phyloP scores from a whole-genome alignment of 2,113 vertebrate species.

The Oreocharis arfaki region DNA sequence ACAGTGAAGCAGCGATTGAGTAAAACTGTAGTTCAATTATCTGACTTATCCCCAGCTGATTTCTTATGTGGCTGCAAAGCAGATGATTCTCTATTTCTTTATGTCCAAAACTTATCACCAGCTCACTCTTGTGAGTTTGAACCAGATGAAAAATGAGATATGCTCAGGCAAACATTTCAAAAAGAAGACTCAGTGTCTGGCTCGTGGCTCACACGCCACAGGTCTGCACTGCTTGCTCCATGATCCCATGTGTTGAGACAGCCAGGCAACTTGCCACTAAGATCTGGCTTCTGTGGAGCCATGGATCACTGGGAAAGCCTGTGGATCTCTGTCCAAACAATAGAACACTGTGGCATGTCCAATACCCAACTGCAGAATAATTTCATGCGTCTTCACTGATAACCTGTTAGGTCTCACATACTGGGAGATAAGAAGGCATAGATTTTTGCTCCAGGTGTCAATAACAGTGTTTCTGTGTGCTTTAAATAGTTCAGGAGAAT shows the following conservation, averaged over 20 bases:
- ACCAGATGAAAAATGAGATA: background rate
- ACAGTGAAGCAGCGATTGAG: background rate
- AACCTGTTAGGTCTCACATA: background rate
- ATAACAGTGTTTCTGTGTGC: background rate
- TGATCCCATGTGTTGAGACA: background rate
- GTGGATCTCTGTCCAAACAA: background rate
- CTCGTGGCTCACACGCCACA: background rate
- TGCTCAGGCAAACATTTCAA: background rate
- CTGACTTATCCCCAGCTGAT: background rate
- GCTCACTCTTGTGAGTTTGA: background rate
- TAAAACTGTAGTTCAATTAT: background rate
- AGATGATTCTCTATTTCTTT: background rate
- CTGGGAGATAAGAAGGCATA: background rate
- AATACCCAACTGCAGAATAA: accelerated
- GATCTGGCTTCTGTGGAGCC: background rate
- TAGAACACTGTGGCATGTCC: background rate
- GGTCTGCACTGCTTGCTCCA: background rate
- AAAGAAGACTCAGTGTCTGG: background rate
- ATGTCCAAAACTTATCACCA: background rate
- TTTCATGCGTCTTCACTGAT: background rate
- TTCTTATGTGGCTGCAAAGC: background rate
- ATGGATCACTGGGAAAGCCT: background rate
- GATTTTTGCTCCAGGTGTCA: background rate
- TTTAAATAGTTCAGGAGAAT: background rate
- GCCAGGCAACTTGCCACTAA: background rate